Percentiles rank a stretch among this genome's conserved stretches.
phyloP scores from a whole-genome alignment of 2,888 invertebrate species.

The Noctua janthina region DNA sequence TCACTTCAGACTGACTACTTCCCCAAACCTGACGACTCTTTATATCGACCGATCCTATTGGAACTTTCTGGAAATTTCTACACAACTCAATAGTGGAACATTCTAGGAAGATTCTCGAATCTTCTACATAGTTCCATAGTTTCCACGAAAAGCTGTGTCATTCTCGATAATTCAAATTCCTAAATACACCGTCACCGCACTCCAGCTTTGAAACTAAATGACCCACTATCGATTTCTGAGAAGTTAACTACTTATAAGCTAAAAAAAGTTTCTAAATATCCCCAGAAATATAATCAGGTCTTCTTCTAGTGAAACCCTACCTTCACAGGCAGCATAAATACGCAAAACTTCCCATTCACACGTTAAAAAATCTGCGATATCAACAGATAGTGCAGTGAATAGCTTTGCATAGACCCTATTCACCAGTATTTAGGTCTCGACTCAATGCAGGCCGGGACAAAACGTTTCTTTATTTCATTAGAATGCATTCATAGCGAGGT shows the following conservation, averaged over 20 bases:
- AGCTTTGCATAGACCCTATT: slow-evolving; percentile 66
- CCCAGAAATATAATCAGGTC: not conserved
- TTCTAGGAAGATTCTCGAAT: not conserved
- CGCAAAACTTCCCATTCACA: slow-evolving; percentile 51
- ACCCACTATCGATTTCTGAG: not conserved
- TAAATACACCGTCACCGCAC: not conserved
- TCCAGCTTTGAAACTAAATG: not conserved
- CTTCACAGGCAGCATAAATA: slow-evolving; percentile 13
- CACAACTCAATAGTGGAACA: not conserved
- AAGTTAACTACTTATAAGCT: not conserved
- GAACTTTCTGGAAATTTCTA: not conserved
- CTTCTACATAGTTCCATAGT: not conserved
- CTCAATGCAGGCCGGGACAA: slow-evolving; percentile 78
- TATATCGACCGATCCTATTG: not conserved
- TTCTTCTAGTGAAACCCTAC: not conserved
- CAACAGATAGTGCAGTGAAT: slow-evolving; percentile 73
- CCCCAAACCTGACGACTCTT: not conserved
- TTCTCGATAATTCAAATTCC: not conserved
- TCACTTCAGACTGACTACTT: not conserved
- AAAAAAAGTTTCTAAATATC: not conserved
- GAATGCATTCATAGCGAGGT: slow-evolving; percentile 77
- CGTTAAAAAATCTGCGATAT: slow-evolving; percentile 63
- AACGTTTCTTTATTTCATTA: slow-evolving; percentile 86
- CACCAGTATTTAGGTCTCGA: slow-evolving; percentile 77
- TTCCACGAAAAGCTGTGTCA: not conserved